phyloP scores from a whole-genome alignment of 2,797 vertebrate genomes.

The Neopelma chrysocephalum region DNA sequence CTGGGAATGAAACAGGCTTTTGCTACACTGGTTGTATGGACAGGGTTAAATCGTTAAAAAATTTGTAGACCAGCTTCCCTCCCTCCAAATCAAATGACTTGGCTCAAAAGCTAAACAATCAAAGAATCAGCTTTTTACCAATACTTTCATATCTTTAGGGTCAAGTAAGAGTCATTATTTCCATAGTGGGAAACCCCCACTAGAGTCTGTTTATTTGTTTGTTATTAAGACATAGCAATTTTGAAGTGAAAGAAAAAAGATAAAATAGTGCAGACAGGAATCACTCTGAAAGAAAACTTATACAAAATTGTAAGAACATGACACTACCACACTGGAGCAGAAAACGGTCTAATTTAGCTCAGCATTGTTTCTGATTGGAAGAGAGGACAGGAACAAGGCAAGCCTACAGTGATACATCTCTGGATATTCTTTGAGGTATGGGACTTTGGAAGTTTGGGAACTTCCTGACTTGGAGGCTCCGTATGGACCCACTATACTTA shows the following conservation, averaged over 20 bases:
- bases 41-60: not conserved
- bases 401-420: not conserved
- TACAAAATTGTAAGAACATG: not conserved
- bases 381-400: not conserved
- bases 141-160: not conserved
- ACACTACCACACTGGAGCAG: not conserved
- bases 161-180: not conserved
- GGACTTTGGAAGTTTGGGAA: not conserved
- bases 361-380: not conserved
- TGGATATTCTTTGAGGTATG: not conserved
- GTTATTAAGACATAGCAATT: not conserved
- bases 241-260: not conserved
- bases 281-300: not conserved
- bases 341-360: not conserved
- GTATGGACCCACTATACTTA: not conserved
- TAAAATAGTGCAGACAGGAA: not conserved
- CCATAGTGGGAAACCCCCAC: not conserved
- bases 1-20: not conserved
- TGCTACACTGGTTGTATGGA: not conserved
- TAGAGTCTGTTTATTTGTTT: not conserved
- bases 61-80: not conserved
- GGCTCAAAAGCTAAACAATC: not conserved
- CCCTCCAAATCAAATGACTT: not conserved
- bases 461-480: not conserved
- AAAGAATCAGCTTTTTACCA: not conserved